phyloP scores from a whole-genome alignment of 2,797 vertebrate genomes.

The Mormyrops attenuatus region DNA sequence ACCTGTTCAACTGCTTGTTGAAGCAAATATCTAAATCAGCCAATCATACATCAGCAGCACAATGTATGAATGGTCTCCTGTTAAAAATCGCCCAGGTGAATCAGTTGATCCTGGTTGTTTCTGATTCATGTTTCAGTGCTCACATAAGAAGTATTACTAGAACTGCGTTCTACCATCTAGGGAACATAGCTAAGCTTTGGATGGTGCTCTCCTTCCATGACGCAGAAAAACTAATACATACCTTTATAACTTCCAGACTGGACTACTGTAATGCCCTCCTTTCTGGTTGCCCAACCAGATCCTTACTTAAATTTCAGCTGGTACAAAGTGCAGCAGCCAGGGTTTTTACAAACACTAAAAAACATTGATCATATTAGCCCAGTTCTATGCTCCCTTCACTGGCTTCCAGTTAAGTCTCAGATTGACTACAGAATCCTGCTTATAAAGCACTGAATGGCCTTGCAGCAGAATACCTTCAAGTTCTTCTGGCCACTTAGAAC shows the following conservation, averaged over 20 bases:
- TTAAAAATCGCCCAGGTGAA: not conserved
- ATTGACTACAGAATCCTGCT: not conserved
- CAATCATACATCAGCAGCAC: not conserved
- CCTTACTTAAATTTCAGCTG: not conserved
- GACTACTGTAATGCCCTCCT: not conserved
- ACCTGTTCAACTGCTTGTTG: not conserved
- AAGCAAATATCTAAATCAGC: not conserved
- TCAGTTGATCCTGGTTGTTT: not conserved
- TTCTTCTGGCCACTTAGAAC: not conserved
- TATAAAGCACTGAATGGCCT: not conserved
- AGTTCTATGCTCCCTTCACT: not conserved
- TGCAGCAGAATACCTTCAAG: not conserved
- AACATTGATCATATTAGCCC: not conserved
- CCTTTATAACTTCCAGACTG: not conserved
- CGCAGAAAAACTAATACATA: not conserved
- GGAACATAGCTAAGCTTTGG: not conserved
- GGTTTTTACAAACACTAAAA: not conserved
- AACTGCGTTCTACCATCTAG: not conserved
- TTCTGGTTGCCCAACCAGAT: not conserved
- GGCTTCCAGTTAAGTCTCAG: not conserved
- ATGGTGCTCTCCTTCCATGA: not conserved
- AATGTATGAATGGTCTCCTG: not conserved
- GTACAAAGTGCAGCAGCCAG: not conserved
- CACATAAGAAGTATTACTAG: not conserved
- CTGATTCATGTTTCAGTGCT: not conserved